A percentile compares a stretch with the other conserved stretches of the same genome.
These are phyloP conservation scores for Amblyraja radiata DNA, from an alignment of 2,797 vertebrate genomes.

Conservation along the genomic window DNA sequence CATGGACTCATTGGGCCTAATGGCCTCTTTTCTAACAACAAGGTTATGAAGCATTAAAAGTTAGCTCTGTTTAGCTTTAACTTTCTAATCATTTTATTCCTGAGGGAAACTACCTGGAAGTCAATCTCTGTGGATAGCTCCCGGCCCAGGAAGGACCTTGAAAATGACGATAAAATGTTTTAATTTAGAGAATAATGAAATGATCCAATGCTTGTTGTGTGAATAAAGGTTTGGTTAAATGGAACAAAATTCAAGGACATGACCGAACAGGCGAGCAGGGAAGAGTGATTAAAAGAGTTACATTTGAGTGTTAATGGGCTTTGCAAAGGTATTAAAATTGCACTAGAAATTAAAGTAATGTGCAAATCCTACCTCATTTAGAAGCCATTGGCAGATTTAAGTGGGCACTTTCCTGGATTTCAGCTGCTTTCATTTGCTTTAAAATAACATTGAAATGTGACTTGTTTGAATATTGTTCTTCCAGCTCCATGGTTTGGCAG, in stretches of 20 bases:
- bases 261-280: not conserved
- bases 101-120: not conserved
- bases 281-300: not conserved
- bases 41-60: not conserved
- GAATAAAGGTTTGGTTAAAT: not conserved
- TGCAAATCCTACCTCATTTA: not conserved
- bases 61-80: not conserved
- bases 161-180: not conserved
- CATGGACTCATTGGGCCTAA: no score
- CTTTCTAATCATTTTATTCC: not conserved
- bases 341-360: not conserved
- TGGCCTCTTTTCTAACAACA: no score
- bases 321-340: not conserved
- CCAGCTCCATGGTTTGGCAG: not conserved
- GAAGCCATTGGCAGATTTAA: not conserved
- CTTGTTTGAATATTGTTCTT: not conserved
- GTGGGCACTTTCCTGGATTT: not conserved
- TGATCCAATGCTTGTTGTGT: no score
- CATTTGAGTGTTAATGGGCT: not conserved
- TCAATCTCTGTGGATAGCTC: no score
- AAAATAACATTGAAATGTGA: not conserved
- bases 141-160: not conserved
- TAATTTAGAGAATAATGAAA: not conserved
- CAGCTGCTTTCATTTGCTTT: not conserved
- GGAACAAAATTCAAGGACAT: not conserved